Evolutionary conservation across 30 jellyfish, hydroid and myxozoan species (phyloP), one percentile per base, ranked within the genome.

Genomic region (Turritopsis dohrnii): DNA sequence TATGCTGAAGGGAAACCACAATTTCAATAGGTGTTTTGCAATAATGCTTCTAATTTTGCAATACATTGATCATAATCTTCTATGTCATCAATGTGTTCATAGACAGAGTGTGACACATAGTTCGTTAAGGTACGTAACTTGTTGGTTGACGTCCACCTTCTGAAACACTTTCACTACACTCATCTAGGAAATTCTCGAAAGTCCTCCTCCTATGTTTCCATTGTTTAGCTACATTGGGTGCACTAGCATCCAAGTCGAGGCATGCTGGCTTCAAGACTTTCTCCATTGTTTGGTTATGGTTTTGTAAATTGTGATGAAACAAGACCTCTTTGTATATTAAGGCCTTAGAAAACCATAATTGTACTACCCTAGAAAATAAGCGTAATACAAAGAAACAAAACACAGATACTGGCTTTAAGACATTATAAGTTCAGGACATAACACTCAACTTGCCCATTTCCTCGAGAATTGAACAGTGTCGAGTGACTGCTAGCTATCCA

Each of bases 131-230:
- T n/a, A n/a, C n/a, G n/a, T n/a, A n/a, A n/a, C n/a, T 72, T 16
- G 18, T 26, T 72, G 81, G 81, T 72, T 72, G 81, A 72, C 81
- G 53, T 72, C 81, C 81, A 72, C 81, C 81, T 26, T 72, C 26
- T 72, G 81, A 23, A 72, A 72, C 81, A 72, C 53, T 72, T 21
- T 21, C 81, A 72, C 54, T 20, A 72, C 81, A 72, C 81, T 72
- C 81, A 72, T 72, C 81, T 27, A 72, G 26, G 53, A 72, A 72
- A 72, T 72, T 72, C 53, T 21, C 53, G 81, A 26, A 72, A 72
- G 81, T 72, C 81, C 81, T 72, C 23, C 81, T 72, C 81, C 81
- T 16, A 26, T 72, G 81, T 26, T 72, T 72, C 81, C 81, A 72
- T 26, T 72, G 81, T 72, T 72, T 72, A 20, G 81, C 26, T 72